phyloP scores from a whole-genome alignment of 2,888 invertebrate genomes.

The Patella caerulea region DNA sequence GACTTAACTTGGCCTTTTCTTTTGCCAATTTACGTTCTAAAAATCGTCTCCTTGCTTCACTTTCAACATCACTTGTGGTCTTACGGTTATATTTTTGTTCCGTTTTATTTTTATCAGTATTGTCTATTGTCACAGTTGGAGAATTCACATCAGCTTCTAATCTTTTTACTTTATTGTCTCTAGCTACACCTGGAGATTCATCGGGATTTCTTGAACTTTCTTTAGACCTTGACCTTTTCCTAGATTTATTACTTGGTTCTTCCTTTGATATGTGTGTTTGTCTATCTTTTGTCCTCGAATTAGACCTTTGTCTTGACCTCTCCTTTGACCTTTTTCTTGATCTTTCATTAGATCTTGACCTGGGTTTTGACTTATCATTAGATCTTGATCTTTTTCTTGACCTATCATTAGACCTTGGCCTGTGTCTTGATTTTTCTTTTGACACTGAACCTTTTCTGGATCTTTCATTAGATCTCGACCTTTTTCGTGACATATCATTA shows the following conservation, averaged over 20 bases:
- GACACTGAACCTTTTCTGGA: neutral
- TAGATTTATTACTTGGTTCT: conserved; percentile 16
- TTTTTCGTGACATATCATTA: neutral
- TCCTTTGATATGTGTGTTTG: neutral
- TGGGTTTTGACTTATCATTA: conserved; percentile 15
- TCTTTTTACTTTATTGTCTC: conserved; percentile 1
- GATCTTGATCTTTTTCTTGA: conserved; percentile 5
- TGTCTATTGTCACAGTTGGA: conserved; percentile 12
- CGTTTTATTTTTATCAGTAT: neutral
- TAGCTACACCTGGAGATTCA: neutral
- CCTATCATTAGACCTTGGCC: conserved; percentile 26
- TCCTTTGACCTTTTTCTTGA: conserved; percentile 11
- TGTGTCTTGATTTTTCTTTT: conserved; percentile 18
- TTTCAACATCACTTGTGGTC: conserved; percentile 44
- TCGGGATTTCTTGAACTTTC: neutral
- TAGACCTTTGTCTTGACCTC: conserved; percentile 7
- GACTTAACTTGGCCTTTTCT: conserved; percentile 24
- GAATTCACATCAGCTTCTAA: conserved; percentile 12
- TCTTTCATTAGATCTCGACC: neutral
- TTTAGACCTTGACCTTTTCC: conserved; percentile 20
- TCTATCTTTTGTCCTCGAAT: neutral
- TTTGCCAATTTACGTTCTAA: conserved; percentile 49
- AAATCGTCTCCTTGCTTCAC: conserved; percentile 54
- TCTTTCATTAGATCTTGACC: conserved; percentile 21
- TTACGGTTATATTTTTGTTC: conserved; percentile 48